Conservation (phyloP, 2,113 vertebrate species). For the Gymnogyps californianus region DNA sequence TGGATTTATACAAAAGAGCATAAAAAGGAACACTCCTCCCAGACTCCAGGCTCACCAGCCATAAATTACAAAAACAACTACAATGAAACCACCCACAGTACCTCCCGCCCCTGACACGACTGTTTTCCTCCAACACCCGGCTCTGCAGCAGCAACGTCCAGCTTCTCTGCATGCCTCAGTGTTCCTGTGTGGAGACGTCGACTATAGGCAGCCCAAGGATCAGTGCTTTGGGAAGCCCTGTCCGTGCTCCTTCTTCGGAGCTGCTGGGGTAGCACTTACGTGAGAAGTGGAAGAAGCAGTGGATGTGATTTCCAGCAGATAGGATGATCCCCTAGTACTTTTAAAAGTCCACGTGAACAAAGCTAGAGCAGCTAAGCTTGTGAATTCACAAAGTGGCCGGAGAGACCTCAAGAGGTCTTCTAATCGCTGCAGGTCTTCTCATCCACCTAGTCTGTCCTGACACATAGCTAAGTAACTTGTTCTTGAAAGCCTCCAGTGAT, state of each 20-base stretch:
- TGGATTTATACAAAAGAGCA: constrained; percentile 65
- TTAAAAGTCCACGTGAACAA: background rate
- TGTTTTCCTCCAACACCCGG: constrained; percentile 6
- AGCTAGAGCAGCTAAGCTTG: background rate
- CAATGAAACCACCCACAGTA: constrained; percentile 62
- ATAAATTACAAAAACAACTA: constrained; percentile 57
- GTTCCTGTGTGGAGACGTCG: background rate
- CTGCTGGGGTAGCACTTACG: background rate
- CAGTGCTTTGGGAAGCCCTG: background rate
- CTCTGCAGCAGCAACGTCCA: background rate
- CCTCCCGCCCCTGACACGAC: background rate
- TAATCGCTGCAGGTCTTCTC: background rate
- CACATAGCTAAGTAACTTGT: background rate
- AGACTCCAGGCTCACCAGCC: constrained; percentile 55
- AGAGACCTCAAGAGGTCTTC: background rate
- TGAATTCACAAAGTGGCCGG: background rate
- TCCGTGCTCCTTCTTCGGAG: background rate
- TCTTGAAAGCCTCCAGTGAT: background rate
- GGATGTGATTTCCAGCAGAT: background rate
- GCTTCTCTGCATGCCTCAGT: background rate
- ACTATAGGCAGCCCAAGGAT: background rate
- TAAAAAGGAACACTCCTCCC: constrained; percentile 60
- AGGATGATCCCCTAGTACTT: background rate
- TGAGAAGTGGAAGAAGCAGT: background rate
- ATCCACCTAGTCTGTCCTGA: background rate